Percentiles rank a stretch among this genome's conserved stretches.
These are phyloP conservation scores for Eristalinus sepulchralis DNA, from an alignment of 2,888 invertebrate genomes.

Conservation along the genomic window DNA sequence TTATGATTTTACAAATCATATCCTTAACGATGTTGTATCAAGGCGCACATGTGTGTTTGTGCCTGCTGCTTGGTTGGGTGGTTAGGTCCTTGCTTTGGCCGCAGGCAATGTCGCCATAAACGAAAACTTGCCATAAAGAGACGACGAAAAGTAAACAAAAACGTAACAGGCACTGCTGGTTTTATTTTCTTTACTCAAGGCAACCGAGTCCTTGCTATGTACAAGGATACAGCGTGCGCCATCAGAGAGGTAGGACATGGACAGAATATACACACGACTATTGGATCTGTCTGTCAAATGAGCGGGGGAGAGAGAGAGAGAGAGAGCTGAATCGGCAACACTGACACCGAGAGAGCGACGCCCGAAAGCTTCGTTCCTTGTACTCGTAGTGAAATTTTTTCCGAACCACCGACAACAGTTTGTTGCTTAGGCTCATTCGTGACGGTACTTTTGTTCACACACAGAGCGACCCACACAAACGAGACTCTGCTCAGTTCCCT, in stretches of 20 bases:
- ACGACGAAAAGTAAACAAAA: conserved; percentile 53
- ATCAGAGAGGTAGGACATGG: conserved; percentile 32
- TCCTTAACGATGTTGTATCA: conserved; percentile 33
- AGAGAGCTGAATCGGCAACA: neutral
- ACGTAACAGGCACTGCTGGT: conserved; percentile 40
- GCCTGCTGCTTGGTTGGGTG: neutral
- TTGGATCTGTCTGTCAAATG: neutral
- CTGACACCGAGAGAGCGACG: conserved; percentile 4
- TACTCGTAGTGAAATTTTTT: conserved; percentile 28
- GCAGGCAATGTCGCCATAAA: conserved; percentile 9
- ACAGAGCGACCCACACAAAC: conserved; percentile 7
- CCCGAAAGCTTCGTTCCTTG: conserved; percentile 53
- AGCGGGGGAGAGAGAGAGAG: neutral
- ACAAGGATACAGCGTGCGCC: conserved; percentile 26
- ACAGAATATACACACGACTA: neutral
- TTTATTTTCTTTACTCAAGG: conserved; percentile 17
- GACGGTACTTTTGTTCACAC: conserved; percentile 75
- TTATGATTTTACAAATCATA: conserved; percentile 34
- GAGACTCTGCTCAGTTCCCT: neutral
- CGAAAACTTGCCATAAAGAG: conserved; percentile 54
- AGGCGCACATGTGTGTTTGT: conserved; percentile 21
- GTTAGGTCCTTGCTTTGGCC: neutral
- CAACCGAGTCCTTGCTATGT: conserved; percentile 35
- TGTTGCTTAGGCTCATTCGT: conserved; percentile 78
- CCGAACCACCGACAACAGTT: conserved; percentile 78